These are phyloP conservation scores for Athetis lepigone DNA, from an alignment of 2,888 invertebrate species.

Conservation along the genomic window DNA sequence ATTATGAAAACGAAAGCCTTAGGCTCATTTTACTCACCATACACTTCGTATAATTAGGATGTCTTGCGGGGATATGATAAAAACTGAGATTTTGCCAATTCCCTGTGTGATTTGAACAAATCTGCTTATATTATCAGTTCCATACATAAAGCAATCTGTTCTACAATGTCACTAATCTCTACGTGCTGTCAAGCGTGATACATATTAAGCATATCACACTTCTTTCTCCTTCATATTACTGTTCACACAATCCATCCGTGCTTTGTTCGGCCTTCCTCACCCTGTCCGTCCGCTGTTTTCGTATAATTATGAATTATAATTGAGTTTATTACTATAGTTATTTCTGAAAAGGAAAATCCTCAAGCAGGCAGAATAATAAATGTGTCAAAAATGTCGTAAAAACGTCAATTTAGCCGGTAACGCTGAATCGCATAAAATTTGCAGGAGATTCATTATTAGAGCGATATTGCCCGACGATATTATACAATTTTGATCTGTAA, in stretches of 20 bases:
- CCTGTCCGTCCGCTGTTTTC: not conserved
- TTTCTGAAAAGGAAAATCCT: not conserved
- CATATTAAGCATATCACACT: no score
- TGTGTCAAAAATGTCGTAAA: constrained; percentile 21
- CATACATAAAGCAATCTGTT: no score
- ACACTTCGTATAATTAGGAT: no score
- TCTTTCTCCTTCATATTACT: no score
- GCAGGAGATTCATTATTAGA: constrained; percentile 29
- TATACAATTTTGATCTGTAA: constrained; percentile 19
- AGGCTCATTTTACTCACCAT: no score
- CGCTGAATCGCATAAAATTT: constrained; percentile 33
- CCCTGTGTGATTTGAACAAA: no score
- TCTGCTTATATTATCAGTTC: no score
- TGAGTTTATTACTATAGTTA: not conserved
- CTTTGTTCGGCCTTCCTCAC: no score
- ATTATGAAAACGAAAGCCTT: not conserved
- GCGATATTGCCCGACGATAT: constrained; percentile 29
- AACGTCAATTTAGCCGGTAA: constrained; percentile 23
- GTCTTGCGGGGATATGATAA: not conserved
- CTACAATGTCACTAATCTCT: no score
- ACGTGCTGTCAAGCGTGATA: no score
- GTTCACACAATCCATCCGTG: no score
- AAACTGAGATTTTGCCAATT: no score
- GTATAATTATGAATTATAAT: constrained; percentile 5
- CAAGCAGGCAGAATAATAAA: not conserved